phyloP scores from a whole-genome alignment of 2,888 invertebrate species.

The Gortyna flavago region DNA sequence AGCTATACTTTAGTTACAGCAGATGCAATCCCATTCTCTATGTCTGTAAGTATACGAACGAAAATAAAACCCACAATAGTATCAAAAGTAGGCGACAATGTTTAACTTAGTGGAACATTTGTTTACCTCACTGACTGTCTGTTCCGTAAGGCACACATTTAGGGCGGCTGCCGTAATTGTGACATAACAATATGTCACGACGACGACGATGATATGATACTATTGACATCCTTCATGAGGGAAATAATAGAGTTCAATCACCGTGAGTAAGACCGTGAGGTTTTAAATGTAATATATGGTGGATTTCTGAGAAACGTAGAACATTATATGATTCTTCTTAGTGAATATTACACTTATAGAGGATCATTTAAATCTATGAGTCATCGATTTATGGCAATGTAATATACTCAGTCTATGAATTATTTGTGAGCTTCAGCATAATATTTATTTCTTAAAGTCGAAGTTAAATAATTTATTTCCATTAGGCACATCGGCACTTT shows the following conservation, averaged over 20 bases:
- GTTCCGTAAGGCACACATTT: constrained; percentile 77
- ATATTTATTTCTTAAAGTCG: too few species aligned
- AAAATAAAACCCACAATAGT: constrained; percentile 38
- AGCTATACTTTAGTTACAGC: neutral
- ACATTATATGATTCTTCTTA: neutral
- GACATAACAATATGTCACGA: constrained; percentile 73
- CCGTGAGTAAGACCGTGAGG: neutral
- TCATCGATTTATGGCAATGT: too few species aligned
- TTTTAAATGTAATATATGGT: constrained; percentile 3
- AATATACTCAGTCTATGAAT: too few species aligned
- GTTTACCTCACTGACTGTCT: constrained; percentile 70
- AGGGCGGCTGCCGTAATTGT: constrained; percentile 66
- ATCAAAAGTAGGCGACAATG: constrained; percentile 64
- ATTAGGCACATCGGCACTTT: too few species aligned
- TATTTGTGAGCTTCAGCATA: too few species aligned
- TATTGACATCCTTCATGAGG: constrained; percentile 68
- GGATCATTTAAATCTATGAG: too few species aligned
- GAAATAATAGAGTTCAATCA: constrained; percentile 16
- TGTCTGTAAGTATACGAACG: neutral
- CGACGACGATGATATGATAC: constrained; percentile 50
- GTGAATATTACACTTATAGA: neutral
- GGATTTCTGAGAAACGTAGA: neutral
- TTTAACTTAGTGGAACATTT: constrained; percentile 79
- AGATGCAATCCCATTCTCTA: neutral
- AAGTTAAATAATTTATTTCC: too few species aligned